Base-by-base conservation (phyloP, 2,113 vertebrate genomes). In the Osmerus mordax region DNA sequence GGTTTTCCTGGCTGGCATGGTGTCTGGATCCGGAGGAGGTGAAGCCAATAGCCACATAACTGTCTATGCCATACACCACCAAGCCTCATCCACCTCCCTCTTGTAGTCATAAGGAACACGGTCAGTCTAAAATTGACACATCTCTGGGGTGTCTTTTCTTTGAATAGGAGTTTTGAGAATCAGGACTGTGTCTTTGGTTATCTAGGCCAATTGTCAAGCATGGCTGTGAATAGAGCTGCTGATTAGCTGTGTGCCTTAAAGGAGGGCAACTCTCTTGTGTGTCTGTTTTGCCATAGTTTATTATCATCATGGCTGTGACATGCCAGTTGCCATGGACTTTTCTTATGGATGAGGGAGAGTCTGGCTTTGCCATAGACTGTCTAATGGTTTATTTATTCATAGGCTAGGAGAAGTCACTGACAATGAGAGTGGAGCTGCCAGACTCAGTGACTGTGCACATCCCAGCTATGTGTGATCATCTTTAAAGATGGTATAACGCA, bases 211-310 rank as follows among this genome's bases (percentile, higher is more conserved):
- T 83, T 85, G 81, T 89, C 81, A 81, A 66, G 62, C 52, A 59
- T 53, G 41, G 77, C 74, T 80, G 75, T 72, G 82, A 84, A 83
- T 67, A 76, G 74, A 78, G 74, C 67, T 3, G 66, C 71, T 83
- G 86, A 87, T 90, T 88, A 84, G 83, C 87, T 78, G 81, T 71
- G 78, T 76, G 72, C 70, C 69, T 87, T 83, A 81, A 86, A 87
- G 76, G 83, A 87, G 87, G 86, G 74, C 88, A 87, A 9, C 74
- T 84, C 83, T 81, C 84, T 75, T 77, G 82, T 81, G 83, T 81
- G 68, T 83, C 84, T 80, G 62, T 81, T 84, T 86, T 86, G 85
- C 79, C 85, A 83, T 83, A 81, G 82, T 86, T 87, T 81, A 86
- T 91, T 87, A 87, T 73, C 85, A 73, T 84, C 81, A 87, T 56